phyloP scores from a whole-genome alignment of 2,113 vertebrate genomes.

The Oostethus manadensis region DNA sequence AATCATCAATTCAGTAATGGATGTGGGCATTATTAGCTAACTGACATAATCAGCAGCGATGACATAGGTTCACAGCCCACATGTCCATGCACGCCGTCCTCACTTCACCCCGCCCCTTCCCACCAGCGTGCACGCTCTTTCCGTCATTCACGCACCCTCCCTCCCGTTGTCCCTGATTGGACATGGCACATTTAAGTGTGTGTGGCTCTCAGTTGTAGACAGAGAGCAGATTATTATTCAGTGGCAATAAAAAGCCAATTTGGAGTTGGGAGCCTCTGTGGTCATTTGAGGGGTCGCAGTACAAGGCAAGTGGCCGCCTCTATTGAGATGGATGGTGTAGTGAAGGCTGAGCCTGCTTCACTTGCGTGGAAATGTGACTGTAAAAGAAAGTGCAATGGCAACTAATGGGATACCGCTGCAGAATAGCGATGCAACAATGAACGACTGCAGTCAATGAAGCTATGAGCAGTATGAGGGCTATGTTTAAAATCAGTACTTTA shows the following conservation, averaged over 20 bases:
- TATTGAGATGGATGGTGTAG: conserved; percentile 59
- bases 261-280: conserved; percentile 52
- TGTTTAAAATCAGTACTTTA: neutral
- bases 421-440: conserved; percentile 31
- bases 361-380: conserved; percentile 49
- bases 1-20: conserved; percentile 7
- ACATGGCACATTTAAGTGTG: conserved; percentile 58
- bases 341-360: conserved; percentile 43
- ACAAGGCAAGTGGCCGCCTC: conserved; percentile 57
- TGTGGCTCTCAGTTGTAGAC: conserved; percentile 81
- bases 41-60: conserved; percentile 10
- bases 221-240: conserved; percentile 73
- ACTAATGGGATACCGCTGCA: conserved; percentile 43
- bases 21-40: conserved; percentile 1
- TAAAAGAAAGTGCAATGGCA: conserved; percentile 28
- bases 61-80: conserved; percentile 27
- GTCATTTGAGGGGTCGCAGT: conserved; percentile 63
- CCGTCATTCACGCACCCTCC: conserved; percentile 17
- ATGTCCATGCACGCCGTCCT: conserved; percentile 6
- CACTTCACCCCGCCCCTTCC: neutral
- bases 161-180: conserved; percentile 33
- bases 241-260: conserved; percentile 69
- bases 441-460: conserved; percentile 19
- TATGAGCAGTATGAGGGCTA: neutral
- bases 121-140: conserved; percentile 23